These are phyloP conservation scores for Drosophila sturtevanti DNA, from an alignment of 1,140 invertebrate genomes.

Conservation along the genomic window DNA sequence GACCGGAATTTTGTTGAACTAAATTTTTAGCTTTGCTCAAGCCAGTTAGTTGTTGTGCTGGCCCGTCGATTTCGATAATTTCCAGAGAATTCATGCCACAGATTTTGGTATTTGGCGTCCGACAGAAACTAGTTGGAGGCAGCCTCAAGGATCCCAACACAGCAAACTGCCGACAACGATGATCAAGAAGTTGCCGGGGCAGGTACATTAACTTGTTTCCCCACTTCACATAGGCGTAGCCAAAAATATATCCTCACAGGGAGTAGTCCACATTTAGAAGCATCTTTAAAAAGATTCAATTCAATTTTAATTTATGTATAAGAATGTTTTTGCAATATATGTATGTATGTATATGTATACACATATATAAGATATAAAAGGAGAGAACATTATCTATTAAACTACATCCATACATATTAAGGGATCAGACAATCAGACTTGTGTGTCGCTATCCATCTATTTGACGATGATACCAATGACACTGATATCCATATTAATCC, in stretches of 20 bases:
- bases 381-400: too few species aligned
- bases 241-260: not conserved
- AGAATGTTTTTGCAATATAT: too few species aligned
- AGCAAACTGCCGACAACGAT: not conserved
- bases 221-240: not conserved
- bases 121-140: slow-evolving; percentile 59
- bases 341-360: too few species aligned
- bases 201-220: slow-evolving; percentile 78
- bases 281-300: too few species aligned
- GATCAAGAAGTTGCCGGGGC: slow-evolving; percentile 41
- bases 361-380: too few species aligned
- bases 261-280: not conserved
- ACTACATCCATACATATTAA: too few species aligned
- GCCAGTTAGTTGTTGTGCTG: slow-evolving; percentile 26
- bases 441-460: too few species aligned
- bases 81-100: slow-evolving; percentile 78
- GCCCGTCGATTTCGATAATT: slow-evolving; percentile 64
- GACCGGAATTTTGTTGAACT: slow-evolving; percentile 78
- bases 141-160: slow-evolving; percentile 39
- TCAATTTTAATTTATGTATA: too few species aligned
- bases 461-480: too few species aligned
- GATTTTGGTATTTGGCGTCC: slow-evolving; percentile 52
- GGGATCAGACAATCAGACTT: too few species aligned
- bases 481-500: too few species aligned
- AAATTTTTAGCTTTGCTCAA: slow-evolving; percentile 41